Evolutionary conservation across 2,888 invertebrate genomes (phyloP).

Genomic region (Torymus auratus): DNA sequence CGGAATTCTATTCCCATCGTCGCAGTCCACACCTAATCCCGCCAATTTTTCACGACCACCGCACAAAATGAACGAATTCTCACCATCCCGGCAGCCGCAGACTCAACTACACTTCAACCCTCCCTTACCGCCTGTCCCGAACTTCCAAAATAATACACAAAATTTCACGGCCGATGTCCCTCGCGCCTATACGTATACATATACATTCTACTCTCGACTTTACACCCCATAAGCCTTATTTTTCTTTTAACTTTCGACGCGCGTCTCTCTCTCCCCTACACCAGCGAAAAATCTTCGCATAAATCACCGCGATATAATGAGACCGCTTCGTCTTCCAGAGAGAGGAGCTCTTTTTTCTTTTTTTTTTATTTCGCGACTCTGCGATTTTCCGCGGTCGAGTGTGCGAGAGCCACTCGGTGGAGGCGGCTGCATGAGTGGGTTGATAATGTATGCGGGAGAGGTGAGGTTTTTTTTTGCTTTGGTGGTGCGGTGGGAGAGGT

Average conservation of each 20-base stretch:
- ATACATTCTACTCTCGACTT: conserved; percentile 66
- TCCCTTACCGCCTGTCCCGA: background rate
- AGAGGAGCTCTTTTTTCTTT: conserved; percentile 48
- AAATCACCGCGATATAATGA: conserved; percentile 76
- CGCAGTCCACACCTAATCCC: too few relatives aligned
- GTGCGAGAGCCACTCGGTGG: too few relatives aligned
- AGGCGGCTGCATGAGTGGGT: too few relatives aligned
- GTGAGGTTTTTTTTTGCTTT: too few relatives aligned
- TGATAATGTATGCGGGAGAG: too few relatives aligned
- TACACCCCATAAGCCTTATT: conserved; percentile 76
- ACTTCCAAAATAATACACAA: conserved; percentile 25
- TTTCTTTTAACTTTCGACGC: conserved; percentile 75
- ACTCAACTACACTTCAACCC: background rate
- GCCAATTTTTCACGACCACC: too few relatives aligned
- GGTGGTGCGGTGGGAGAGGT: too few relatives aligned
- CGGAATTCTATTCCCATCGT: too few relatives aligned
- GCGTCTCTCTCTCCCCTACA: conserved; percentile 34
- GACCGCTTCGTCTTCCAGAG: conserved; percentile 74
- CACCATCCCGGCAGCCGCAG: too few relatives aligned
- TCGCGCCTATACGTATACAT: background rate
- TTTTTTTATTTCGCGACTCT: conserved; percentile 5
- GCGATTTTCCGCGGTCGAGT: background rate
- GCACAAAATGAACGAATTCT: too few relatives aligned
- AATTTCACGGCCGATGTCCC: conserved; percentile 31
- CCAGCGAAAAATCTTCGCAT: conserved; percentile 73